Base-by-base conservation (phyloP, 2,888 invertebrate species). In the Dysmachus trigonus region DNA sequence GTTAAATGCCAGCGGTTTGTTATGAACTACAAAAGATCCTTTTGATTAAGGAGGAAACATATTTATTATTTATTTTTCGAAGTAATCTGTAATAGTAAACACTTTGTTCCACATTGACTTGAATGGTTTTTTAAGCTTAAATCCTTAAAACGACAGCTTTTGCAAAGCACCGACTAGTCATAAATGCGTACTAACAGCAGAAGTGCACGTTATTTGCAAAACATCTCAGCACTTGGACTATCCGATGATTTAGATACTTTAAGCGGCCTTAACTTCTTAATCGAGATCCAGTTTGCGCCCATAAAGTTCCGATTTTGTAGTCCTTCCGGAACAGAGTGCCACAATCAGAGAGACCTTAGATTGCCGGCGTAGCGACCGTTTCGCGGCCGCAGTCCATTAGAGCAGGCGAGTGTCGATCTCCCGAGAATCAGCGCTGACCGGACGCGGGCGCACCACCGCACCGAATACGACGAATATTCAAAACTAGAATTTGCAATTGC, bases 401-500 rank as follows among this genome's bases (percentile, higher is more conserved):
- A 76, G 76, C 35, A 6, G 6, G 8, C 62, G 13, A 76, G 6
- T 38, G 76, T 76, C 76, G 38, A 76, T 76, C 76, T 76, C 76
- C 10, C n/a, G 18, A 31, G 33, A 33, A 38, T 74, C 74, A 74
- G 35, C 22, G 7, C 22, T 6, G 53, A 2, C 22, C 22, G 22
- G 53, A 22, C 74, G 38, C 62, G 10, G 62, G 13, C n/a, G n/a
- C n/a, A n/a, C n/a, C n/a, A n/a, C 62, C 18, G 62, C 62, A 13
- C 62, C 62, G 62, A n/a, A n/a, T n/a, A n/a, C n/a, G n/a, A n/a
- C 62, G 62, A 33, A 41, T 76, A 76, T 76, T 41, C 38, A 76
- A 76, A 76, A 76, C 76, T 76, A n/a, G 76, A 76, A 76, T 76
- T 41, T 41, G 33, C 38, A n/a, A 76, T 76, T 31, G 83, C 62